phyloP scores from a whole-genome alignment of 2,113 vertebrate genomes.

The Equus quagga region DNA sequence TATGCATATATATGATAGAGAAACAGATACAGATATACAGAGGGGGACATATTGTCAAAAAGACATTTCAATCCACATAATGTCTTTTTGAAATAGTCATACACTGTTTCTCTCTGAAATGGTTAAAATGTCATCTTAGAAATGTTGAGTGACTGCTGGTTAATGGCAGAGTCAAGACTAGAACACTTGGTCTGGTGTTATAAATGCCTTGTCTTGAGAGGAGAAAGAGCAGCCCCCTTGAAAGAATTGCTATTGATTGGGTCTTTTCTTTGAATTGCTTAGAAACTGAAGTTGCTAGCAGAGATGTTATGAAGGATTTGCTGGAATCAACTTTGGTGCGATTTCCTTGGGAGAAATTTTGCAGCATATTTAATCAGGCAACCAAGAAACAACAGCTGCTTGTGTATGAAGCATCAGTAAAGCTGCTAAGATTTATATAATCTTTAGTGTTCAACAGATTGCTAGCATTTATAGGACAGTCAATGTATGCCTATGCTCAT shows the following conservation, averaged over 20 bases:
- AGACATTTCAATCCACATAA: conserved; percentile 9
- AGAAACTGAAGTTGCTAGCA: conserved; percentile 56
- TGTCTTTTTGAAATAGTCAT: not conserved
- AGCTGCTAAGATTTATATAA: conserved; percentile 84
- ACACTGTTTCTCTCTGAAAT: not conserved
- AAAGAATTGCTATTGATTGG: not conserved
- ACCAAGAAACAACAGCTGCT: conserved; percentile 84
- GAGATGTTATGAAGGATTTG: conserved; percentile 73
- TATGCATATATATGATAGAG: not conserved
- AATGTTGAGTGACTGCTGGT: not conserved
- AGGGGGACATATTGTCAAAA: not conserved
- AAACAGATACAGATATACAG: not conserved
- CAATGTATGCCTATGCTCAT: conserved; percentile 79
- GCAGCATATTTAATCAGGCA: conserved; percentile 82
- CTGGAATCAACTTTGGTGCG: conserved; percentile 82
- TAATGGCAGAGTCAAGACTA: conserved; percentile 16
- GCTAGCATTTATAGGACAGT: conserved; percentile 79
- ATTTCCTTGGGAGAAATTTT: conserved; percentile 81
- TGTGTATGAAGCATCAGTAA: conserved; percentile 84
- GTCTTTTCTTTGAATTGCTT: conserved; percentile 34
- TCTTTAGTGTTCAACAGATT: conserved; percentile 82
- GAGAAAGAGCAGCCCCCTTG: conserved; percentile 33
- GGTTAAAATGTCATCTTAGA: conserved; percentile 36
- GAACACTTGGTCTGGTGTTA: not conserved
- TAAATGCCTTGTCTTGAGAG: not conserved